phyloP scores from a whole-genome alignment of 2,888 invertebrate species.

The Pyrochroa serraticornis region DNA sequence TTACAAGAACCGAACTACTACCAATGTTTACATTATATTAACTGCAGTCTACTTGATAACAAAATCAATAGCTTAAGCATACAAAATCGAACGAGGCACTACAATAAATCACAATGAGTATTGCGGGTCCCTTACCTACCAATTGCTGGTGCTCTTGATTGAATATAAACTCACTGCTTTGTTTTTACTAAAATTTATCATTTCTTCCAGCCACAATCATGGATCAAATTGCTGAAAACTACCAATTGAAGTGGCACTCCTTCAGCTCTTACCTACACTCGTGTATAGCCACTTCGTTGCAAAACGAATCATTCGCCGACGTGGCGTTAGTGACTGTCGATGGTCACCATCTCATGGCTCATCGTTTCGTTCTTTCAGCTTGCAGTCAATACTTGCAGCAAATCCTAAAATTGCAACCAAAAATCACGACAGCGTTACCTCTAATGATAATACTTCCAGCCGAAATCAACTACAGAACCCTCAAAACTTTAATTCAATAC shows the following conservation, averaged over 20 bases:
- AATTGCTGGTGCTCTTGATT: slow-evolving; percentile 15
- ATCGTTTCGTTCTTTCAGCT: slow-evolving; percentile 83
- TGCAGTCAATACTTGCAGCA: slow-evolving; percentile 73
- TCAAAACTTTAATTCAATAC: slow-evolving; percentile 82
- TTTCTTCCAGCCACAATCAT: slow-evolving; percentile 43
- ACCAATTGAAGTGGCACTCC: slow-evolving; percentile 89
- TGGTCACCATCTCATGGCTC: slow-evolving; percentile 81
- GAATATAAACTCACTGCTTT: too few relatives aligned
- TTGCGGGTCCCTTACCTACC: slow-evolving; percentile 2
- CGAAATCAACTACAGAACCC: slow-evolving; percentile 78
- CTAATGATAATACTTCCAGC: slow-evolving; percentile 78
- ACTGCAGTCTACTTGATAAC: too few relatives aligned
- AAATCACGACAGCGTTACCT: slow-evolving; percentile 51
- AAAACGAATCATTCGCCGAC: slow-evolving; percentile 82
- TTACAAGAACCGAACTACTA: too few relatives aligned
- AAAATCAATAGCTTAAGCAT: not conserved
- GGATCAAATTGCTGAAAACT: slow-evolving; percentile 72
- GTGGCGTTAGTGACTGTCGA: slow-evolving; percentile 80
- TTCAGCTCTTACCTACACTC: slow-evolving; percentile 82
- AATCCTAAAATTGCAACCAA: slow-evolving; percentile 58
- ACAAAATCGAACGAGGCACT: too few relatives aligned
- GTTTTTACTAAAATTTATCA: too few relatives aligned
- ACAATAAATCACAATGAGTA: too few relatives aligned
- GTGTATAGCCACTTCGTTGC: slow-evolving; percentile 74
- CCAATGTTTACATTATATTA: too few relatives aligned